phyloP scores from a whole-genome alignment of 2,797 vertebrate genomes.

The Pelobates cultripes region DNA sequence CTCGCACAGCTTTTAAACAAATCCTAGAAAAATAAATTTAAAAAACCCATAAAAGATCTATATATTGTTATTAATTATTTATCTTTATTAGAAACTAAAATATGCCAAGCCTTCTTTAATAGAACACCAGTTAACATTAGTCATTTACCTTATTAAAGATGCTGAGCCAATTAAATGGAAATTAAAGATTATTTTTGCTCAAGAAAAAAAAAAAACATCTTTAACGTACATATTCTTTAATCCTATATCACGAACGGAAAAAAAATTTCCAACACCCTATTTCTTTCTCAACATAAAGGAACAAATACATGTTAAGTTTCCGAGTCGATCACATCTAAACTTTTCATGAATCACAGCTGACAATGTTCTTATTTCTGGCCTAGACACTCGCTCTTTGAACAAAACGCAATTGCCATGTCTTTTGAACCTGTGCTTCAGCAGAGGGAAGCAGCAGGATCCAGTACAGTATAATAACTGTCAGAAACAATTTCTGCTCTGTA shows the following conservation, averaged over 20 bases:
- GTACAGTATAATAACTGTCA: constrained; percentile 95
- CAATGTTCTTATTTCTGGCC: constrained; percentile 76
- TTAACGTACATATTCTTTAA: constrained; percentile 10
- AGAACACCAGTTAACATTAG: too few relatives aligned
- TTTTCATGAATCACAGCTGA: constrained; percentile 80
- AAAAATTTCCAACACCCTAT: constrained; percentile 55
- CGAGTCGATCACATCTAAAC: constrained; percentile 75
- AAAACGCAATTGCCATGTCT: constrained; percentile 80
- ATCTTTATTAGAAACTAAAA: too few relatives aligned
- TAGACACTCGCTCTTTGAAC: constrained; percentile 79
- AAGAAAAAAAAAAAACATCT: background rate
- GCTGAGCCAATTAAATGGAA: background rate
- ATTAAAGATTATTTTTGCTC: background rate
- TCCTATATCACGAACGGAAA: constrained; percentile 27
- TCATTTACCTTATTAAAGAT: background rate
- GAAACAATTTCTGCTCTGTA: constrained; percentile 98
- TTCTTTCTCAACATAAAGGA: constrained; percentile 57
- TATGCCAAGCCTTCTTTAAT: too few relatives aligned
- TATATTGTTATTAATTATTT: too few relatives aligned
- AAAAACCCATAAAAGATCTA: too few relatives aligned
- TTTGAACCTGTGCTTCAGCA: constrained; percentile 81
- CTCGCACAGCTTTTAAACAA: too few relatives aligned
- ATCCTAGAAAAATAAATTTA: too few relatives aligned
- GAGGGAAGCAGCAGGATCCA: constrained; percentile 81
- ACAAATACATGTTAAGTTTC: constrained; percentile 60